Percentiles rank a stretch among this genome's conserved stretches.
phyloP scores from a whole-genome alignment of 2,113 vertebrate genomes.

The Callithrix jacchus region DNA sequence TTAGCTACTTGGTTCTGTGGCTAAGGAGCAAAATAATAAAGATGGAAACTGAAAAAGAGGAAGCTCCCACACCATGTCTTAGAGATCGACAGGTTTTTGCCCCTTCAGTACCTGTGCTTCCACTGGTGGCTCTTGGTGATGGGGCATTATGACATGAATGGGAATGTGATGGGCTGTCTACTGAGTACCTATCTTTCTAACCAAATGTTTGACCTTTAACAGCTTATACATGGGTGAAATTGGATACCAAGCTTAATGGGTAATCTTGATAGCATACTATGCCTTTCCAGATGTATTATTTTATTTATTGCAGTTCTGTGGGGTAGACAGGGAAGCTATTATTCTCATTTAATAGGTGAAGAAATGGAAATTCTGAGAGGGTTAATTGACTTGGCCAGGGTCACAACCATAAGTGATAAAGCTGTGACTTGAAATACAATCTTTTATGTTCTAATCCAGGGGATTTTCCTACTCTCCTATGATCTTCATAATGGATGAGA shows the following conservation, averaged over 20 bases:
- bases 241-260: not conserved
- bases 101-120: too few relatives aligned
- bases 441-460: conserved; percentile 15
- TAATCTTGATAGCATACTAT: not conserved
- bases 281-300: not conserved
- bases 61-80: not conserved
- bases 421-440: conserved; percentile 18
- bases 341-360: conserved; percentile 45
- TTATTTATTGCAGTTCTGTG: conserved; percentile 30
- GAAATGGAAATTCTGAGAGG: conserved; percentile 9
- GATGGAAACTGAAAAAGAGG: not conserved
- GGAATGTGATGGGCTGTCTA: not conserved
- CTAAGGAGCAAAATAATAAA: not conserved
- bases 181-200: not conserved
- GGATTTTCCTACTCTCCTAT: not conserved
- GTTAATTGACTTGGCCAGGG: conserved; percentile 53
- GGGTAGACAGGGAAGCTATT: not conserved
- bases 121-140: not conserved
- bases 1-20: not conserved
- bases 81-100: not conserved
- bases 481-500: not conserved
- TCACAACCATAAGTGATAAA: conserved; percentile 42
- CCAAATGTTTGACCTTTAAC: not conserved
- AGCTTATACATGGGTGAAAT: conserved; percentile 7
- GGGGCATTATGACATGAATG: accelerated